Evolutionary conservation across 2,797 vertebrate genomes (phyloP), one percentile per base, ranked within the genome.

Genomic region (Apogon talboti): DNA sequence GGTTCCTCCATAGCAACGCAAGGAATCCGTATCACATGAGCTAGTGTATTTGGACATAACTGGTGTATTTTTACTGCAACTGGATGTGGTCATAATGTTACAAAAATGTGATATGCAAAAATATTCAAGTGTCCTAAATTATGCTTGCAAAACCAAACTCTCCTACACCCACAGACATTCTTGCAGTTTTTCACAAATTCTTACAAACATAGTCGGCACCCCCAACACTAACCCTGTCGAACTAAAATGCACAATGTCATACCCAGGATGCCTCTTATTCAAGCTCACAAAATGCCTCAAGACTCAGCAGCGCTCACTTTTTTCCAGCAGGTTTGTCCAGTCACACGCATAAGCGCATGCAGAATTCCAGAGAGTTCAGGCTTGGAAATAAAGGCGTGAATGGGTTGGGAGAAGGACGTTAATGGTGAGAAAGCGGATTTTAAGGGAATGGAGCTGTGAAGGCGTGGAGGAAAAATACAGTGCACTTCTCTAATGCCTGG

Each of bases 371-470:
- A 19, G 19, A 67, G 33, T 68, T 52, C 50, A 2, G 41, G 18
- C 28, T 49, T 49, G 6, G 24, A 14, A 60, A 41, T 18, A 38
- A 61, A 12, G 13, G 2, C 43, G 60, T 63, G 35, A 64, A 73
- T 45, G 14, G 47, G 69, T 61, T 37, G 24, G 51, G 44, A 65
- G 51, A 55, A 16, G 33, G 12, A 53, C 54, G 67, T 72, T 71
- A 53, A 75, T 71, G 50, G 53, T 48, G 43, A 67, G 47, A 71
- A 79, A 82, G 69, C 70, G 28, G 38, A 62, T 79, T 82, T 74
- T 61, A 63, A 62, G 66, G 21, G 15, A 55, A 52, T 76, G 21
- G 41, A 52, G 18, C 70, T 59, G 42, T 67, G 28, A 51, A 70
- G 44, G 41, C 41, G 54, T 57, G 54, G 42, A 44, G 45, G 45